These are phyloP conservation scores for Drosophila equinoxialis DNA, from an alignment of 1,140 invertebrate species.

Conservation along the genomic window DNA sequence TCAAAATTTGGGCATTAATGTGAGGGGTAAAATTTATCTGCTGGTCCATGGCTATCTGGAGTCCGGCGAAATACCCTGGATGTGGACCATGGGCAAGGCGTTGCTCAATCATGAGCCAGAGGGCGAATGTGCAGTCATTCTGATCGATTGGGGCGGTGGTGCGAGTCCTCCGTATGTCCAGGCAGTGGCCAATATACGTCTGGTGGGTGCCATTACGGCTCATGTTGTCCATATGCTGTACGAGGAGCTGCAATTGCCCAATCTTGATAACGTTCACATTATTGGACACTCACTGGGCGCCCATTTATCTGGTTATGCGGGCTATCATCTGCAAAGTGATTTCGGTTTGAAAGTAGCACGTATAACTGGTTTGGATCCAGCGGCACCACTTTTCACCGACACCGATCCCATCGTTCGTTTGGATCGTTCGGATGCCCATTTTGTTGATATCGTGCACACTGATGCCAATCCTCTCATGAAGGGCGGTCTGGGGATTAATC, in stretches of 20 bases:
- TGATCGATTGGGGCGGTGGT: slow-evolving; percentile 93
- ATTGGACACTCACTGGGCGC: slow-evolving; percentile 96
- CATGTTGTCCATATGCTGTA: slow-evolving; percentile 87
- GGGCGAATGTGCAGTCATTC: slow-evolving; percentile 89
- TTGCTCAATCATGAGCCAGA: slow-evolving; percentile 87
- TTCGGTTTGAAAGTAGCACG: slow-evolving; percentile 87
- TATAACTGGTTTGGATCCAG: slow-evolving; percentile 93
- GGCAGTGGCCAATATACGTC: slow-evolving; percentile 94
- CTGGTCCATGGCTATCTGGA: slow-evolving; percentile 94
- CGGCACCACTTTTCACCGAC: slow-evolving; percentile 95
- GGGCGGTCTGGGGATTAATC: slow-evolving; percentile 92
- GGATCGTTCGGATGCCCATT: slow-evolving; percentile 92
- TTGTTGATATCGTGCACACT: slow-evolving; percentile 94
- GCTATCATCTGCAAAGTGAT: slow-evolving; percentile 87
- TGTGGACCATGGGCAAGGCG: slow-evolving; percentile 85
- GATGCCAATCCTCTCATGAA: slow-evolving; percentile 92
- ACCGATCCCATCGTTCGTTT: slow-evolving; percentile 91
- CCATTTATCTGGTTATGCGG: slow-evolving; percentile 93
- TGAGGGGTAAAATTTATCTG: slow-evolving; percentile 87
- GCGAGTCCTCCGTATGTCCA: slow-evolving; percentile 94
- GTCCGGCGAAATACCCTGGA: slow-evolving; percentile 88
- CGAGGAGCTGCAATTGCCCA: slow-evolving; percentile 84
- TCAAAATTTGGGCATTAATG: slow-evolving; percentile 85
- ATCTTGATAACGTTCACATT: slow-evolving; percentile 88
- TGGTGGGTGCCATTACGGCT: slow-evolving; percentile 92